Evolutionary conservation across 2,797 vertebrate genomes (phyloP), one percentile per base, ranked within the genome.

Genomic region (Lacerta bilineata): DNA sequence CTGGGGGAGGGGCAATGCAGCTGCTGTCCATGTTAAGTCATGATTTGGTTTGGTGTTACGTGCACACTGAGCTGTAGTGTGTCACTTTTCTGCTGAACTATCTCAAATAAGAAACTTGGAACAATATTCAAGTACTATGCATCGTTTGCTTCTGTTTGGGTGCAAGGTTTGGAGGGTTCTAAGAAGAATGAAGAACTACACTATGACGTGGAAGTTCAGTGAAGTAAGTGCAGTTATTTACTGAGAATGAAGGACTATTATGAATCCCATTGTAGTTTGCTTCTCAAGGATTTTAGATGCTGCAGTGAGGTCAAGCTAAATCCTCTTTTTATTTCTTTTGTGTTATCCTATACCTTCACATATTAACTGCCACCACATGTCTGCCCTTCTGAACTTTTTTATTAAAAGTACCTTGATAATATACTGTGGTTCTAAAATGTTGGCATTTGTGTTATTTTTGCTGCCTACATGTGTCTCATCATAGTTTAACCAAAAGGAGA

Each of bases 371-470:
- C 18, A 61, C 18, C 18, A 61, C 59, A 61, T 61, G 80, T 36
- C 18, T 59, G 18, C 68, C 66, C 29, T 61, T 83, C 64, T 36
- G 80, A 84, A 43, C 17, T 15, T 83, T 39, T 39, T 39, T 64
- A 15, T 83, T n/a, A 61, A 85, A 85, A 81, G 6, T 39, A 66
- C 23, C 41, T 79, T 78, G 78, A 59, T 39, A 79, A 64, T 33
- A 46, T 33, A n/a, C 10, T 72, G 25, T 64, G 25, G 27, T 55
- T 80, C 10, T 84, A 23, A 64, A 39, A 39, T 74, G 39, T 64
- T 41, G 29, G 25, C 23, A 33, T 83, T 87, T 20, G 23, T 64
- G 33, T 55, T 41, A 66, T 17, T 29, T 89, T 74, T 15, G 61
- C 4, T 81, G 59, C 27, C 71, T 76, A 17, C 59, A 59, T 50